Evolutionary conservation across 2,113 vertebrate species (phyloP).

Genomic region (Struthidea cinerea): DNA sequence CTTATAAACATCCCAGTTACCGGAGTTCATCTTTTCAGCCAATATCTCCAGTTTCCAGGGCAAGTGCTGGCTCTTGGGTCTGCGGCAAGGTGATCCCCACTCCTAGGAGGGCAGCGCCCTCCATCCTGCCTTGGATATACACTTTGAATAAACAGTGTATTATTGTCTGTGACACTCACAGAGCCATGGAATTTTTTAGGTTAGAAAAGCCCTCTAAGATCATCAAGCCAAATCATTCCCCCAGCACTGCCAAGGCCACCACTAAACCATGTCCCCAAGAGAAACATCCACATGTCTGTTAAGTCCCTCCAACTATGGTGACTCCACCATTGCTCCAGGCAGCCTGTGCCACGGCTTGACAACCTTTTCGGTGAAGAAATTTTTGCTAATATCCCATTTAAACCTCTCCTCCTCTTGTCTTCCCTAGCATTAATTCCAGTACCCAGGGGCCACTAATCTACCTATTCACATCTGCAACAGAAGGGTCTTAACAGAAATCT

Average conservation of each 20-base stretch:
- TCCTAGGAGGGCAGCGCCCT: neutral
- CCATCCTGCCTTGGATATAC: neutral
- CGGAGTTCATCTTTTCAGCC: neutral
- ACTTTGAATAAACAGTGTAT: neutral
- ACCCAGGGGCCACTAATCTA: neutral
- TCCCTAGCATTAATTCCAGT: neutral
- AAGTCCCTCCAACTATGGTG: neutral
- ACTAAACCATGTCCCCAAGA: neutral
- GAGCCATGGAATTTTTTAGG: neutral
- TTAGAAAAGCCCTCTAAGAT: neutral
- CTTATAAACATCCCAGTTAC: neutral
- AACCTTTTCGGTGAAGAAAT: neutral
- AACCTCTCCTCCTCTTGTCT: neutral
- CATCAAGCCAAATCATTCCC: neutral
- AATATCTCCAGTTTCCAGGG: neutral
- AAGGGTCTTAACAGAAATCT: neutral
- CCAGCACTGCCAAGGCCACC: neutral
- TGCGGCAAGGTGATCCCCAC: neutral
- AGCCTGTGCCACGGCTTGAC: neutral
- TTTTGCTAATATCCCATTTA: neutral
- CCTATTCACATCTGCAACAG: rapidly evolving
- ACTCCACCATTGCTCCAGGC: neutral
- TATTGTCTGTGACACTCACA: neutral
- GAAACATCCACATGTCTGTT: neutral
- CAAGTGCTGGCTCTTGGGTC: neutral